Evolutionary conservation across 2,888 invertebrate genomes (phyloP).

Genomic region (Siphlonurus alternatus): DNA sequence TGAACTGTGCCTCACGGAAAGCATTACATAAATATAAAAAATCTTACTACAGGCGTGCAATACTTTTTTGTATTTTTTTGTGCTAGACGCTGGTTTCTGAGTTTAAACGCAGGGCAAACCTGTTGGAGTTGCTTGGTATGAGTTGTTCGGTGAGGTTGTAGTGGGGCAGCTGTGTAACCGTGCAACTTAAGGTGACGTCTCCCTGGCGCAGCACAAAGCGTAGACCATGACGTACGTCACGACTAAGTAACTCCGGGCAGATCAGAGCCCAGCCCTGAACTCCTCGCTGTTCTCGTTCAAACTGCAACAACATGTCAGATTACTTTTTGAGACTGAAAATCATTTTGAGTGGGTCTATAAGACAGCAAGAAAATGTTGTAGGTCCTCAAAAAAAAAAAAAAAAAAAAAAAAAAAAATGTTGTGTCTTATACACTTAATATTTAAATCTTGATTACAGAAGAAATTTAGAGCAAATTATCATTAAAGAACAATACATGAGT

Average conservation of each 20-base stretch:
- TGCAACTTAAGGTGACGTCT: constrained; percentile 80
- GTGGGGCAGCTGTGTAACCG: constrained; percentile 73
- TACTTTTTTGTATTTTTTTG: too few relatives aligned
- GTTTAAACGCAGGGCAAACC: constrained; percentile 83
- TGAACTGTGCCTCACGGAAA: too few relatives aligned
- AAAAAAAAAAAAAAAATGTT: background rate
- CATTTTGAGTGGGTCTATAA: too few relatives aligned
- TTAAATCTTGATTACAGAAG: too few relatives aligned
- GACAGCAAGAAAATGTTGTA: too few relatives aligned
- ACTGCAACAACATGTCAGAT: background rate
- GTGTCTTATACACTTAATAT: too few relatives aligned
- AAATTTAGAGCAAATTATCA: too few relatives aligned
- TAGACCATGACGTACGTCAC: constrained; percentile 65
- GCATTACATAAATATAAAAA: too few relatives aligned
- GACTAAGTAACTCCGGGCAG: constrained; percentile 77
- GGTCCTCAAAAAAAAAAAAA: too few relatives aligned
- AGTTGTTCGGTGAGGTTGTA: constrained; percentile 92
- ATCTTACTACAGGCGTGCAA: too few relatives aligned
- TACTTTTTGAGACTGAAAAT: too few relatives aligned
- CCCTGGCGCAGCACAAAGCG: constrained; percentile 86
- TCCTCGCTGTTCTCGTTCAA: background rate
- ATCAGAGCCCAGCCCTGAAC: constrained; percentile 93
- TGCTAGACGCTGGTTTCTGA: constrained; percentile 93
- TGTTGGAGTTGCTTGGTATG: constrained; percentile 88
- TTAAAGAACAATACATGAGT: too few relatives aligned